Evolutionary conservation across 2,797 vertebrate species (phyloP).

Genomic region (Tarsius wallacei): DNA sequence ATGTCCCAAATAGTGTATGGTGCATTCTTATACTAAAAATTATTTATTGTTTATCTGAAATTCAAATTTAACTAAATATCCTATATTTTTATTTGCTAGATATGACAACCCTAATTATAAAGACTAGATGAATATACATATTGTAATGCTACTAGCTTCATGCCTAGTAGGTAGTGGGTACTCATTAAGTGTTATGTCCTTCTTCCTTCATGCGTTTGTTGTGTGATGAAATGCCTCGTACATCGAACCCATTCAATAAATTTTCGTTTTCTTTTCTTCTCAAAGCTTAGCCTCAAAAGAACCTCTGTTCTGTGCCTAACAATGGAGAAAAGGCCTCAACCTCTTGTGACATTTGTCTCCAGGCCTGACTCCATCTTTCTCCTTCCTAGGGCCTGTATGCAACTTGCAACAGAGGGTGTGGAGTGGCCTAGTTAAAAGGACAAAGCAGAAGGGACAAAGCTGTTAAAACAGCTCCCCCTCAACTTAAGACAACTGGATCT

Average conservation of each 20-base stretch:
- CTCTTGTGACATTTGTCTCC: not conserved
- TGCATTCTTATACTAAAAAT: slow-evolving; percentile 22
- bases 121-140: slow-evolving; percentile 42
- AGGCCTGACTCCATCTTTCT: not conserved
- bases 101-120: slow-evolving; percentile 17
- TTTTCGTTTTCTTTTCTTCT: not conserved
- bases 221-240: not conserved
- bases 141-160: not conserved
- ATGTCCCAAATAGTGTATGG: not conserved
- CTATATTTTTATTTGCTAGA: slow-evolving; percentile 59
- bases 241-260: not conserved
- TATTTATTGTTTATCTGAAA: slow-evolving; percentile 7
- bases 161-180: not conserved
- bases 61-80: slow-evolving; percentile 47
- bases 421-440: not conserved
- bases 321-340: not conserved
- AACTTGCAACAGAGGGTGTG: not conserved
- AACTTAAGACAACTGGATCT: slow-evolving; percentile 10
- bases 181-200: not conserved
- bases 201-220: not conserved
- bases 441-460: not conserved
- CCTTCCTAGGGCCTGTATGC: not conserved
- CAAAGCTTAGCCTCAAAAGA: not conserved
- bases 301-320: not conserved
- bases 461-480: not conserved